These are phyloP conservation scores for Thunnus albacares DNA, from an alignment of 2,797 vertebrate genomes.

Conservation along the genomic window DNA sequence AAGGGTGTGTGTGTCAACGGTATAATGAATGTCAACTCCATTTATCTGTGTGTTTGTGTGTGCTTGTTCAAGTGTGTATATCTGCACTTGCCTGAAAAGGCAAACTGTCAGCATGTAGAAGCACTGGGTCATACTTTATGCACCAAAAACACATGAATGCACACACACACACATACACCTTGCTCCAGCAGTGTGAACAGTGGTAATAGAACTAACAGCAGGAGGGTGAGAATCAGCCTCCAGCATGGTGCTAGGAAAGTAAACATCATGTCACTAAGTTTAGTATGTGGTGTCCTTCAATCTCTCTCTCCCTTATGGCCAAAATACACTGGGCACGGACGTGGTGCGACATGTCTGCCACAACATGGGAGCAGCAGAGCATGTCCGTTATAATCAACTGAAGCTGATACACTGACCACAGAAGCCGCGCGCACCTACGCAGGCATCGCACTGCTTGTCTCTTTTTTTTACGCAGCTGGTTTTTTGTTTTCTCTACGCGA, in stretches of 20 bases:
- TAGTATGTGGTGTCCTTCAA: constrained; percentile 12
- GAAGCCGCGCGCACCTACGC: no score
- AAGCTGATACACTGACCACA: no score
- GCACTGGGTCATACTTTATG: constrained; percentile 17
- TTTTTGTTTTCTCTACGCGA: no score
- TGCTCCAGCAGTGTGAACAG: constrained; percentile 4
- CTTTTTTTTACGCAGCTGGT: no score
- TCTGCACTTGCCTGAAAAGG: constrained; percentile 17
- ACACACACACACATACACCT: constrained; percentile 11
- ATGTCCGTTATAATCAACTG: no score
- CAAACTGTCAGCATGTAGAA: constrained; percentile 42
- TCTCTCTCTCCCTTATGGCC: not conserved
- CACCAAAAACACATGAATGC: not conserved
- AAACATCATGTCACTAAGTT: constrained; percentile 30
- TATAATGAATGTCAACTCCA: constrained; percentile 20
- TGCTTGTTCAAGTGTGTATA: constrained; percentile 28
- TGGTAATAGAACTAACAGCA: constrained; percentile 15
- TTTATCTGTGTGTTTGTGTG: constrained; percentile 5
- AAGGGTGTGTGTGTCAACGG: constrained; percentile 9
- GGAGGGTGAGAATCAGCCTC: constrained; percentile 35
- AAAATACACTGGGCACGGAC: no score
- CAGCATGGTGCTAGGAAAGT: constrained; percentile 19
- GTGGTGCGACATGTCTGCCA: no score
- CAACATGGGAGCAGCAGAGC: no score
- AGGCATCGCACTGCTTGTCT: no score